Evolutionary conservation across 2,113 vertebrate species (phyloP).

Genomic region (Forbesichthys papilliferus): DNA sequence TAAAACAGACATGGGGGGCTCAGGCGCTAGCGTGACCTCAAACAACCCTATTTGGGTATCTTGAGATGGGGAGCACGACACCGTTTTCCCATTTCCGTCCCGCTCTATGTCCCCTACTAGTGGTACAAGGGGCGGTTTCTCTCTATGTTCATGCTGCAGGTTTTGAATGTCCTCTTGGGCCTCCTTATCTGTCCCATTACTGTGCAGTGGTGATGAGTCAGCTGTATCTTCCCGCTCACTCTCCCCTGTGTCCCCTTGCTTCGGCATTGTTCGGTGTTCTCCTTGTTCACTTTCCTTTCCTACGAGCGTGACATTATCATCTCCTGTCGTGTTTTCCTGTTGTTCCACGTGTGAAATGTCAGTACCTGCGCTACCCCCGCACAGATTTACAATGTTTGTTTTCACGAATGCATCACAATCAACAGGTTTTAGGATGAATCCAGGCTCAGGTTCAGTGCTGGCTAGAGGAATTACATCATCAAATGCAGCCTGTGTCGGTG

Average conservation of each 20-base stretch:
- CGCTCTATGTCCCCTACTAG: constrained; percentile 8
- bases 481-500: constrained; percentile 16
- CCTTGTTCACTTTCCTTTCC: constrained; percentile 25
- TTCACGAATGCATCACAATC: constrained; percentile 40
- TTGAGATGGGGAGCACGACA: constrained; percentile 22
- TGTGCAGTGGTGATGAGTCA: constrained; percentile 25
- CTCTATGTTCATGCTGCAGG: constrained; percentile 20
- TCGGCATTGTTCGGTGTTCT: constrained; percentile 20
- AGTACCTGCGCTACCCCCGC: constrained; percentile 7
- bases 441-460: constrained; percentile 14
- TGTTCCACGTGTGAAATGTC: constrained; percentile 15
- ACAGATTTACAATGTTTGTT: constrained; percentile 30
- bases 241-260: constrained; percentile 47
- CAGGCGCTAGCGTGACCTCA: constrained; percentile 21
- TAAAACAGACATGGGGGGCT: constrained; percentile 29
- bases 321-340: constrained; percentile 7
- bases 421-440: constrained; percentile 21
- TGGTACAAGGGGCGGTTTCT: constrained; percentile 24
- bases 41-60: constrained; percentile 23
- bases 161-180: constrained; percentile 33
- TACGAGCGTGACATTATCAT: constrained; percentile 5
- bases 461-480: constrained; percentile 25
- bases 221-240: constrained; percentile 31
- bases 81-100: constrained; percentile 26
- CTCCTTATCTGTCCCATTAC: constrained; percentile 44